phyloP scores from a whole-genome alignment of 1,140 invertebrate species.

The Brachionus rotundiformis region DNA sequence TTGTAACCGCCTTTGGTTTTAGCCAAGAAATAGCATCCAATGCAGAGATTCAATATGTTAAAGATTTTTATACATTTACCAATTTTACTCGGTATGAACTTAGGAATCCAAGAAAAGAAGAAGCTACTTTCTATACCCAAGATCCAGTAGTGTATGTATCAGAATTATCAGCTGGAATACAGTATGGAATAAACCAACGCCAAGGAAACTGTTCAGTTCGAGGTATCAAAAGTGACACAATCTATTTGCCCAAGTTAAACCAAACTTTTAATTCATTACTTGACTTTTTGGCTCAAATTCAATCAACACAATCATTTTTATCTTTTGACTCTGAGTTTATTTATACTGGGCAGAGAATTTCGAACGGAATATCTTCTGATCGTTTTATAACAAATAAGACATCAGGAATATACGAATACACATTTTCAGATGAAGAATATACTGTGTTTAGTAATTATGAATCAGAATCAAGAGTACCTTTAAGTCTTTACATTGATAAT shows the following conservation, averaged over 20 bases:
- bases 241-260: slow-evolving; percentile 10
- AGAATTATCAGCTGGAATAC: background rate
- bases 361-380: slow-evolving; percentile 26
- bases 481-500: slow-evolving; percentile 29
- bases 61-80: slow-evolving; percentile 8
- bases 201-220: slow-evolving; percentile 30
- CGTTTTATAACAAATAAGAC: slow-evolving; percentile 28
- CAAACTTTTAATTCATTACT: background rate
- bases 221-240: background rate
- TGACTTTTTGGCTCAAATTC: slow-evolving; percentile 10
- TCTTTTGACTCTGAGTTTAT: slow-evolving; percentile 26
- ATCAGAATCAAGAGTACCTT: slow-evolving; percentile 13
- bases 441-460: background rate
- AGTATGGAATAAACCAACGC: slow-evolving; percentile 27
- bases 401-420: slow-evolving; percentile 37
- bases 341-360: background rate
- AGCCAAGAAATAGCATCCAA: slow-evolving; percentile 47
- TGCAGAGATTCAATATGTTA: slow-evolving; percentile 39
- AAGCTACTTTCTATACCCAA: background rate
- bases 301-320: background rate
- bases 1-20: background rate
- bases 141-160: slow-evolving; percentile 7
- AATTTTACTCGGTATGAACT: slow-evolving; percentile 43
- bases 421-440: slow-evolving; percentile 28
- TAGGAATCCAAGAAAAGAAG: background rate